Conservation (phyloP, 1,140 invertebrate genomes). For the Drosophila nasuta region DNA sequence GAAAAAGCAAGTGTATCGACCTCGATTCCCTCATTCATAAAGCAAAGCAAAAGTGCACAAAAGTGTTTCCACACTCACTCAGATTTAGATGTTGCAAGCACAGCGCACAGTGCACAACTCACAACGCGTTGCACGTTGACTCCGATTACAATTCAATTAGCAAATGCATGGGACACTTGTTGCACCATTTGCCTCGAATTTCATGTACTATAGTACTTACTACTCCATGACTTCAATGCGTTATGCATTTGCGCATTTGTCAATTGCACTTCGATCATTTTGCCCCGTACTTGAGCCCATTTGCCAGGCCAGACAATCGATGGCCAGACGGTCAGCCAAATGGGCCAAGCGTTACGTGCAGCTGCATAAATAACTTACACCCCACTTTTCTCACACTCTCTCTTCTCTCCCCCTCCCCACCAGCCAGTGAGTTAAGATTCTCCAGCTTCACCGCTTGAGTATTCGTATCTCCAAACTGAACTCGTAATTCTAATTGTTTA, state of each 20-base stretch:
- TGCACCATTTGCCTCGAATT: conserved; percentile 58
- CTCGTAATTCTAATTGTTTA: conserved; percentile 27
- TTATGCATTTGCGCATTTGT: conserved; percentile 80
- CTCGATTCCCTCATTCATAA: conserved; percentile 61
- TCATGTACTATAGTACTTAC: conserved; percentile 58
- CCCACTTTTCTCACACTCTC: neutral
- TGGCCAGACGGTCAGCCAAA: conserved; percentile 35
- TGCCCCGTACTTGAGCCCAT: conserved; percentile 37
- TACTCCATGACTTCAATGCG: conserved; percentile 33
- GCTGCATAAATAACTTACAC: conserved; percentile 72
- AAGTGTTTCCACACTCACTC: conserved; percentile 10
- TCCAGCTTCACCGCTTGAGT: neutral
- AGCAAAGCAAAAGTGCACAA: conserved; percentile 5
- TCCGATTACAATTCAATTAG: conserved; percentile 57
- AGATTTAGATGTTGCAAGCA: conserved; percentile 6
- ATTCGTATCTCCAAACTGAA: neutral
- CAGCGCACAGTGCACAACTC: too few species aligned
- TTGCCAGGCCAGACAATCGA: conserved; percentile 16
- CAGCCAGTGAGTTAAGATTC: conserved; percentile 33
- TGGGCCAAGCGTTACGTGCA: conserved; percentile 66
- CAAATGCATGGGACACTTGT: conserved; percentile 61
- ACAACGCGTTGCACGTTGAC: conserved; percentile 24
- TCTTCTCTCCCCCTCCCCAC: neutral
- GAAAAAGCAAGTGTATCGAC: conserved; percentile 69
- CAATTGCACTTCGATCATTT: conserved; percentile 71